phyloP scores from a whole-genome alignment of 2,113 vertebrate species.

The Lophochroa leadbeateri region DNA sequence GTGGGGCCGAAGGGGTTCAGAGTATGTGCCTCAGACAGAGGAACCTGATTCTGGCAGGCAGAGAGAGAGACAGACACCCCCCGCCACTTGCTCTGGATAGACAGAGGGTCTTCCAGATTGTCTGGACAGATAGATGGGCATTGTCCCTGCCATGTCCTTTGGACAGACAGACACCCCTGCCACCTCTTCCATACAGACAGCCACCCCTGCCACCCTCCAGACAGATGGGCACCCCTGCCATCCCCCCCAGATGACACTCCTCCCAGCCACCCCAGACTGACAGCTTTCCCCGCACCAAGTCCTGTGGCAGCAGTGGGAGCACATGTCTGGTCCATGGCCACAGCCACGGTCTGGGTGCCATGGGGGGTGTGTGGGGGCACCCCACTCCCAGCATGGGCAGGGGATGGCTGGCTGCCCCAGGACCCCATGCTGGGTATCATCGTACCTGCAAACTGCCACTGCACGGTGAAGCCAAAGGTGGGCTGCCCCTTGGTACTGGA shows the following conservation, averaged over 20 bases:
- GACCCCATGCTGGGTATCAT: not conserved
- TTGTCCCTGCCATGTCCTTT: not conserved
- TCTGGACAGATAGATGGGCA: too few relatives aligned
- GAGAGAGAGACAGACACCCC: not conserved
- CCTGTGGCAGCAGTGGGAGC: not conserved
- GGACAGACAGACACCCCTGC: not conserved
- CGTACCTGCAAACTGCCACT: not conserved
- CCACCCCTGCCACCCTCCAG: not conserved
- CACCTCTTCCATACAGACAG: not conserved
- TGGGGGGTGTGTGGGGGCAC: rapidly evolving
- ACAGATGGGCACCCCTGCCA: not conserved
- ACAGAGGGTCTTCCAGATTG: not conserved
- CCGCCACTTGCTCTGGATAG: too few relatives aligned
- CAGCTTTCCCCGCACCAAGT: not conserved
- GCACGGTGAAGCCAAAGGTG: rapidly evolving
- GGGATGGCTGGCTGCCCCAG: not conserved
- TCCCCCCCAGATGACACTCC: not conserved
- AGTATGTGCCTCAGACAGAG: not conserved
- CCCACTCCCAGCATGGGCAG: not conserved
- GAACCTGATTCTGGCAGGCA: not conserved
- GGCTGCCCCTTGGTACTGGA: not conserved
- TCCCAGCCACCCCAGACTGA: not conserved
- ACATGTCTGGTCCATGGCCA: not conserved
- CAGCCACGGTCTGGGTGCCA: not conserved
- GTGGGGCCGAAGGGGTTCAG: rapidly evolving